Evolutionary conservation across 2,888 invertebrate genomes (phyloP).

Genomic region (Pristionchus japonicus): DNA sequence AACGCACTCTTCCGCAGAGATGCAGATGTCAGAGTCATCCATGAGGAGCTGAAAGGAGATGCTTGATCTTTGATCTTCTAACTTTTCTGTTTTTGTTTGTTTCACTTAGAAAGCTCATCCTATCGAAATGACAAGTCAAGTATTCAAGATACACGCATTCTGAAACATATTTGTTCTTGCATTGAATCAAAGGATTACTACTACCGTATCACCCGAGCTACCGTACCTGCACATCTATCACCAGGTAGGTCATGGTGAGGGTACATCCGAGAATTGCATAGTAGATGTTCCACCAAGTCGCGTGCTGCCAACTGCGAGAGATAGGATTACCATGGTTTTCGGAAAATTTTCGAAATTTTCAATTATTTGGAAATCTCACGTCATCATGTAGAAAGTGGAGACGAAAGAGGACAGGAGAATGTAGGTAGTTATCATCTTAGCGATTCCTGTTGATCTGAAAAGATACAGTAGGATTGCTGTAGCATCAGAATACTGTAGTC

Average conservation of each 20-base stretch:
- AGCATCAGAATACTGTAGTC: not conserved
- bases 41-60: not conserved
- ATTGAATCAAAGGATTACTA: not conserved
- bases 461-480: not conserved
- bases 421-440: not conserved
- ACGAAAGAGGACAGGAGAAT: not conserved
- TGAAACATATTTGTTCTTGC: not conserved
- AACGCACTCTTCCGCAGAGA: slow-evolving; percentile 42
- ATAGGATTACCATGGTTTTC: no score
- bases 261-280: slow-evolving; percentile 41
- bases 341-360: no score
- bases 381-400: not conserved
- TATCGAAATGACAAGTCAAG: not conserved
- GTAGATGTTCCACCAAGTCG: slow-evolving; percentile 29
- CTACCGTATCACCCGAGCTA: not conserved
- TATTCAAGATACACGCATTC: not conserved
- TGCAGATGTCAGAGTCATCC: not conserved
- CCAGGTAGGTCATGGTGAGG: slow-evolving; percentile 37
- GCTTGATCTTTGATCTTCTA: not conserved
- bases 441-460: not conserved
- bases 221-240: slow-evolving; percentile 39
- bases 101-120: not conserved
- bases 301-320: slow-evolving; percentile 13
- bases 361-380: no score
- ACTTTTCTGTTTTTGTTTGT: not conserved